Percentiles rank a stretch among this genome's conserved stretches.
Conservation (phyloP, 2,113 vertebrate species). For the Ploceus nigricollis region DNA sequence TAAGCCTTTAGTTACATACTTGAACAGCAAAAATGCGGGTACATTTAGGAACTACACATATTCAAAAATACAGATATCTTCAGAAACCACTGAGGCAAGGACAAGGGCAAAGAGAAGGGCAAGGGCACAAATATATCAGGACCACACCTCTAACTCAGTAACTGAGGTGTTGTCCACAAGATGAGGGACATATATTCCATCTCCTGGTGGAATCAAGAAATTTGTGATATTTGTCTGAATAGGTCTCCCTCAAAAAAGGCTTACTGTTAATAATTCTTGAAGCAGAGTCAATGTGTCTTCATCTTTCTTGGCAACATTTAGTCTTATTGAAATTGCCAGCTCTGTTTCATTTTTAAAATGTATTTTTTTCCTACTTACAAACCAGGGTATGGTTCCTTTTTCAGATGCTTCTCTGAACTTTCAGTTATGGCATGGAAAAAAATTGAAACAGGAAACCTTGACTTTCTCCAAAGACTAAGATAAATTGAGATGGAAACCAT, state of each 20-base stretch:
- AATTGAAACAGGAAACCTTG: neutral
- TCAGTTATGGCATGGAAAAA: neutral
- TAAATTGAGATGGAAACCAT: neutral
- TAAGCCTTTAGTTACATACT: neutral
- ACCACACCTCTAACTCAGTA: neutral
- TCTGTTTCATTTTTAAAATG: neutral
- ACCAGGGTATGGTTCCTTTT: neutral
- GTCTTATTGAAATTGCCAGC: neutral
- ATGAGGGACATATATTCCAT: neutral
- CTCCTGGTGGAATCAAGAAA: neutral
- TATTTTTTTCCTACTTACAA: neutral
- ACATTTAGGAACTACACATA: neutral
- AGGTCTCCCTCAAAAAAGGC: neutral
- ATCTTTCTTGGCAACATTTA: neutral
- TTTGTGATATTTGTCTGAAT: neutral
- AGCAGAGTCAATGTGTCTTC: neutral
- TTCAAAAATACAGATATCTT: neutral
- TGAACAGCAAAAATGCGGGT: neutral
- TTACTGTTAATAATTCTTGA: neutral
- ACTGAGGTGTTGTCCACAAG: neutral
- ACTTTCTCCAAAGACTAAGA: neutral
- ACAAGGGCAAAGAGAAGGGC: neutral
- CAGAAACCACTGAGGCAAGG: neutral
- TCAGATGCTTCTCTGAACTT: conserved; percentile 26
- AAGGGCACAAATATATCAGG: neutral